Percentiles rank a stretch among this genome's conserved stretches.
phyloP scores from a whole-genome alignment of 2,888 invertebrate genomes.

The Catocala nupta region DNA sequence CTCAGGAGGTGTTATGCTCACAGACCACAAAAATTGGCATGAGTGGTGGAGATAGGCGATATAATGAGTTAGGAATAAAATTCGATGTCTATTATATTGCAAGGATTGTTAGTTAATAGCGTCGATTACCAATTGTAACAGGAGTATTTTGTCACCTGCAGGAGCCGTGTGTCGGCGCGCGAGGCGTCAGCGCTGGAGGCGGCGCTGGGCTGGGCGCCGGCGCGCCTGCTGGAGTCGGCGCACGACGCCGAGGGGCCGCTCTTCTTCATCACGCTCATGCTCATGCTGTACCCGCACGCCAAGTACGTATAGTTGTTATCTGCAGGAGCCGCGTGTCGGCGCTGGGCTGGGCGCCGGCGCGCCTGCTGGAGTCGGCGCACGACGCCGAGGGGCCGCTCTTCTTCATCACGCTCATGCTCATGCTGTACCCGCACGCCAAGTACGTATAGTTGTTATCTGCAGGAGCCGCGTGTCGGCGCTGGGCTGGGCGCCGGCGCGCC shows the following conservation, averaged over 20 bases:
- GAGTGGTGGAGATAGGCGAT: too few species aligned
- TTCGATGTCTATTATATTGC: too few species aligned
- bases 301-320: slow-evolving; percentile 64
- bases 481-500: too few species aligned
- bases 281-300: slow-evolving; percentile 92
- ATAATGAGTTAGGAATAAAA: too few species aligned
- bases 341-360: too few species aligned
- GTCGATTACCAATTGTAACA: too few species aligned
- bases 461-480: too few species aligned
- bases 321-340: too few species aligned
- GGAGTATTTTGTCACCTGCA: slow-evolving; percentile 54
- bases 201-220: slow-evolving; percentile 89
- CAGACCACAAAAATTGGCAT: too few species aligned
- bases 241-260: slow-evolving; percentile 97
- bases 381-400: slow-evolving; percentile 98
- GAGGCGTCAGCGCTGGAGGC: slow-evolving; percentile 93
- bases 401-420: slow-evolving; percentile 93
- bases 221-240: slow-evolving; percentile 92
- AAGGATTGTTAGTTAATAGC: too few species aligned
- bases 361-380: slow-evolving; percentile 87
- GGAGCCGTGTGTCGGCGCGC: slow-evolving; percentile 91
- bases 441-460: slow-evolving; percentile 50
- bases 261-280: slow-evolving; percentile 94
- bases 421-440: slow-evolving; percentile 91
- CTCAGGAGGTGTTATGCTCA: too few species aligned